Evolutionary conservation across 2,797 vertebrate species (phyloP), one percentile per base, ranked within the genome.

Genomic region (Mormyrops boulengeri): DNA sequence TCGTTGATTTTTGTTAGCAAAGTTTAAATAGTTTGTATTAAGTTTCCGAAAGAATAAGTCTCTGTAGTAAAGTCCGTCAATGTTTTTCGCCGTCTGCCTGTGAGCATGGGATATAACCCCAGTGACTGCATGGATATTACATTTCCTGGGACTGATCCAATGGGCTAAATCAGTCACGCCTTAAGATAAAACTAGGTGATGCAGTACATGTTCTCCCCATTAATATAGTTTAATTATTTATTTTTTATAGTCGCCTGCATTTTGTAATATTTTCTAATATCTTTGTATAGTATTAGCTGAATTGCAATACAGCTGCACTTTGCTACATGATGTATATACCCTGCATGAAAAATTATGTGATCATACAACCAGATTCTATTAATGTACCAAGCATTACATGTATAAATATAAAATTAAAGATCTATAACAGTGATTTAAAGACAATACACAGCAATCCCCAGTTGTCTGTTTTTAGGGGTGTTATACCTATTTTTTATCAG

Each of bases 41-140:
- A 88, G 41, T 89, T 87, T 55, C 9, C 19, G 17, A 86, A 53
- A 80, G 69, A 55, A 89, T 19, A 89, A 86, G 60, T 69, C 50
- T 86, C 38, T 85, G 50, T 86, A 73, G 41, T 87, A 85, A 89
- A 84, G 91, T 88, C 90, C 91, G 91, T 91, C 91, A 92, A 87
- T 84, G 89, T 53, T 11, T 91, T 91, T 85, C 60, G 88, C 90
- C 55, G 89, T 89, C 91, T 90, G 86, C 69, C 86, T 89, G 88
- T 91, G 88, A 87, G 88, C 66, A 73, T 88, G 89, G 85, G 90
- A 89, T 69, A 30, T 49, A 66, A 69, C 88, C 73, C 38, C 55
- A 6, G 44, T 85, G 87, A 89, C 87, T 88, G 60, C 88, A 87
- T 91, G 60, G 89, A 87, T 91, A 90, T 89, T 88, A 47, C 52